Evolutionary conservation across 1,140 invertebrate genomes (phyloP).

Genomic region (Trypoxylus dichotomus): DNA sequence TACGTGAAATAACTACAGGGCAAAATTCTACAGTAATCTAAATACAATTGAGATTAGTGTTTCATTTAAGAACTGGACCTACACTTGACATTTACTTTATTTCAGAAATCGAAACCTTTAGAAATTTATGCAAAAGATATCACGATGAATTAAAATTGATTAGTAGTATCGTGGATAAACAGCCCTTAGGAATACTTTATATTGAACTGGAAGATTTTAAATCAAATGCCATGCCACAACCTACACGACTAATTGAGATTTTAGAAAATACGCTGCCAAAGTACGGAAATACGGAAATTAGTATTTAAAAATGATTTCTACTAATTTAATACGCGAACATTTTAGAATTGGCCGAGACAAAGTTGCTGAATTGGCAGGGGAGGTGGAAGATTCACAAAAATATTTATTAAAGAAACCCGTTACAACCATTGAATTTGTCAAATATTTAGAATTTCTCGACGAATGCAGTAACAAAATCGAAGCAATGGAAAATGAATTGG

Average conservation of each 20-base stretch:
- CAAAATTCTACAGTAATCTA: no score
- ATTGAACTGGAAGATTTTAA: constrained; percentile 73
- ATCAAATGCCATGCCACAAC: constrained; percentile 67
- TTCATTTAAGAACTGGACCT: not conserved
- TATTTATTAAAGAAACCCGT: constrained; percentile 61
- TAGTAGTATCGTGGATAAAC: constrained; percentile 59
- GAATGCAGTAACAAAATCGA: constrained; percentile 63
- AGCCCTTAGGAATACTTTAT: constrained; percentile 66
- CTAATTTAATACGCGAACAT: constrained; percentile 17
- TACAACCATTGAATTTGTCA: constrained; percentile 67
- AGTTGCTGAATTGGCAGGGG: constrained; percentile 61
- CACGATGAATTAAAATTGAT: constrained; percentile 63
- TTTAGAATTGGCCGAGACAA: constrained; percentile 62
- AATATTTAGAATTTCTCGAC: constrained; percentile 70
- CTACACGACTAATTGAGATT: constrained; percentile 67
- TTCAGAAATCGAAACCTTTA: constrained; percentile 56
- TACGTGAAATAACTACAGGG: no score
- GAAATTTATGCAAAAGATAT: constrained; percentile 62
- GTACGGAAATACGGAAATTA: constrained; percentile 48
- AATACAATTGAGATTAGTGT: no score
- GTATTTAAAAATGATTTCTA: constrained; percentile 29
- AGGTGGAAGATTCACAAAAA: constrained; percentile 62
- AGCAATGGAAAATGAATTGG: constrained; percentile 63
- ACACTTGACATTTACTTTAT: constrained; percentile 48
- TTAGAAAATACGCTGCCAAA: constrained; percentile 58